A percentile compares a stretch with the other conserved stretches of the same genome.
Conservation (phyloP, 2,888 invertebrate genomes). For the Drosophila melanosoma region DNA sequence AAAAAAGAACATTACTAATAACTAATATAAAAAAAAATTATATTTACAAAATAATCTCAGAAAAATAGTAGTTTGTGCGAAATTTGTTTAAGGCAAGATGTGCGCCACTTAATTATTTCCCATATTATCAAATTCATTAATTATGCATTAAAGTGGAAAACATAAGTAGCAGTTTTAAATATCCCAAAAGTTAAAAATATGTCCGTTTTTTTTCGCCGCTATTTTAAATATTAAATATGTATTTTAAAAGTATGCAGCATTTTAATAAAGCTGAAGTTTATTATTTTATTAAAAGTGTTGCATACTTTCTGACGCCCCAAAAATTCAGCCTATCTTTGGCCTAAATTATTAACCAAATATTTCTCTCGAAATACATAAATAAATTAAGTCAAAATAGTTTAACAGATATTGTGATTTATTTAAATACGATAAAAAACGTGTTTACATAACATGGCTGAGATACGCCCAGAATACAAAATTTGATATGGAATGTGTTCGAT, state of each 20-base stretch:
- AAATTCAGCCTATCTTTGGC: accelerated
- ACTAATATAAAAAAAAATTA: not conserved
- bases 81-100: too few relatives aligned
- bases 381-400: not conserved
- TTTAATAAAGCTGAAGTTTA: not conserved
- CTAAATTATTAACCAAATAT: not conserved
- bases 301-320: conserved; percentile 1
- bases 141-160: not conserved
- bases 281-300: not conserved
- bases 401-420: conserved; percentile 15
- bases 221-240: not conserved
- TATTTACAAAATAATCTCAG: not conserved
- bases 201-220: not conserved
- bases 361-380: too few relatives aligned
- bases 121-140: not conserved
- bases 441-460: conserved; percentile 12
- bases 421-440: conserved; percentile 18
- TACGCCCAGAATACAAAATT: conserved; percentile 13
- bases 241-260: not conserved
- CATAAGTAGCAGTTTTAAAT: not conserved
- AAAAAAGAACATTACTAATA: not conserved
- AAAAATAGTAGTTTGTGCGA: not conserved
- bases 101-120: not conserved
- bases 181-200: not conserved
- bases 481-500: conserved; percentile 31